A percentile compares a stretch with the other conserved stretches of the same genome.
These are phyloP conservation scores for Drosophila sproati DNA, from an alignment of 1,140 invertebrate genomes.

Conservation along the genomic window DNA sequence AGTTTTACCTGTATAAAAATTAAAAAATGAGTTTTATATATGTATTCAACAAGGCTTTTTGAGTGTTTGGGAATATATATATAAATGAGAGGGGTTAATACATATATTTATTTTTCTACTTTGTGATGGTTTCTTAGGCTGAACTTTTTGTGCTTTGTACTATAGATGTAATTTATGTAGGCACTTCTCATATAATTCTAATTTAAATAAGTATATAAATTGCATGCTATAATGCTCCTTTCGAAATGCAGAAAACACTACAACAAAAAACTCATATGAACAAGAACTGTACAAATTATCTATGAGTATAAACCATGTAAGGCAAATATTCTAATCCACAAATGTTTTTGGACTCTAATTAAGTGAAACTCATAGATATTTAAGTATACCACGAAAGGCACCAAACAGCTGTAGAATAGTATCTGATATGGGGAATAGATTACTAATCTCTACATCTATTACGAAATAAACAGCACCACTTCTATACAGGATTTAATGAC, in stretches of 20 bases:
- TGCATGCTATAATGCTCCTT: background rate
- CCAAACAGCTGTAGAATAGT: constrained; percentile 43
- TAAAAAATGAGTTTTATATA: constrained; percentile 19
- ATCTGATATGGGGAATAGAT: constrained; percentile 10
- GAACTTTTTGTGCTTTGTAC: constrained; percentile 75
- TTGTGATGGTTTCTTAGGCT: constrained; percentile 82
- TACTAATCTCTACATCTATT: constrained; percentile 7
- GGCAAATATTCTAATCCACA: constrained; percentile 74
- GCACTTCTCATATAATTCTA: constrained; percentile 26
- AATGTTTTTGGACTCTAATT: constrained; percentile 58
- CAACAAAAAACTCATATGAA: constrained; percentile 19
- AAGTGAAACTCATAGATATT: constrained; percentile 52
- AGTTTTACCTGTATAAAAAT: constrained; percentile 21
- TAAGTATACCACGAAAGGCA: constrained; percentile 60
- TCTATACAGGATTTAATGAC: constrained; percentile 75
- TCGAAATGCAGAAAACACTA: background rate
- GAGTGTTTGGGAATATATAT: constrained; percentile 49
- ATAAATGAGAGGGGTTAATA: constrained; percentile 53
- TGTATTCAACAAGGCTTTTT: constrained; percentile 16
- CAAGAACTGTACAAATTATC: constrained; percentile 37
- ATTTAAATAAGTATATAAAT: constrained; percentile 22
- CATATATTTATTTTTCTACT: constrained; percentile 81
- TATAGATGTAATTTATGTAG: constrained; percentile 66
- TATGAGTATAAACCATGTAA: constrained; percentile 57
- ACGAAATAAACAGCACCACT: constrained; percentile 42